These are phyloP conservation scores for Scaptomyza flava DNA, from an alignment of 2,888 invertebrate genomes.

Conservation along the genomic window DNA sequence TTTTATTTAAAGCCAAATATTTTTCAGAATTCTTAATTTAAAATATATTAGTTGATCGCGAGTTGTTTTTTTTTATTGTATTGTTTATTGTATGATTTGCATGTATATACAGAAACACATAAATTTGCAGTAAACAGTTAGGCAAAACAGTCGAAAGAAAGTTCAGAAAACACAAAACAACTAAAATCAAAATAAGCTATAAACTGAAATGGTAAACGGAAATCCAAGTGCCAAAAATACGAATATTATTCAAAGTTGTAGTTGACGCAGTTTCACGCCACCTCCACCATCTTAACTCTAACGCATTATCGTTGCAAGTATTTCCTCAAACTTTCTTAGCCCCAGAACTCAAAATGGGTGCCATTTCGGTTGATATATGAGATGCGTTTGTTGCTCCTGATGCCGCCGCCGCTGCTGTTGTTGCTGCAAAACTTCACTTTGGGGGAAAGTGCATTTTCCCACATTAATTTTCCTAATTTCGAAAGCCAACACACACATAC, in stretches of 20 bases:
- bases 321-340: slow-evolving; percentile 30
- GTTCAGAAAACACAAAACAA: too few species aligned
- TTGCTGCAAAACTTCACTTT: slow-evolving; percentile 54
- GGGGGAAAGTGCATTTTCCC: slow-evolving; percentile 73
- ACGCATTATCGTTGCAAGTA: not conserved
- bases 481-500: slow-evolving; percentile 53
- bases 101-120: too few species aligned
- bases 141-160: not conserved
- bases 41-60: too few species aligned
- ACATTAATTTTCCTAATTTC: slow-evolving; percentile 80
- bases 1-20: too few species aligned
- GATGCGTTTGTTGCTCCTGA: slow-evolving; percentile 63
- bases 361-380: slow-evolving; percentile 61
- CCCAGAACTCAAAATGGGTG: slow-evolving; percentile 24
- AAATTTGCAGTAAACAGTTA: too few species aligned
- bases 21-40: too few species aligned
- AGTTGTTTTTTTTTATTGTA: too few species aligned
- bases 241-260: slow-evolving; percentile 31
- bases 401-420: slow-evolving; percentile 21
- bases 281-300: not conserved
- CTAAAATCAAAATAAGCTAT: too few species aligned
- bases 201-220: not conserved
- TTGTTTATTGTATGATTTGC: too few species aligned
- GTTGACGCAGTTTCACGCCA: not conserved
- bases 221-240: slow-evolving; percentile 24